Conservation (phyloP, 2,113 vertebrate species). For the Campylorhamphus procurvoides region DNA sequence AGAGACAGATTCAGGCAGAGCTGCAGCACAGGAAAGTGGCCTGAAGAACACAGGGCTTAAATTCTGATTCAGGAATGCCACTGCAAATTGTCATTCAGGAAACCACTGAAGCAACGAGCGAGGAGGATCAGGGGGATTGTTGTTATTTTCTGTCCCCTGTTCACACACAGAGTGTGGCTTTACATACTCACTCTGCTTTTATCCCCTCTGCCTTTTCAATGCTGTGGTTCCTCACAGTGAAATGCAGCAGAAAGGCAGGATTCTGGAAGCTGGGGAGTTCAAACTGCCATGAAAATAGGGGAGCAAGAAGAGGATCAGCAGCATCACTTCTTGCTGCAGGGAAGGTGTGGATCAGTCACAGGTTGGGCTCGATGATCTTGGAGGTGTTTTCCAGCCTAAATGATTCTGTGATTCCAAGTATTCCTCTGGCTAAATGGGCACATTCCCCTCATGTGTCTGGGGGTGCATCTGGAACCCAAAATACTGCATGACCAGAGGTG, state of each 20-base stretch:
- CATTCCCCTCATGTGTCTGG: rapidly evolving
- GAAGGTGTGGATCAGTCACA: neutral
- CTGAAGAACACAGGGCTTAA: neutral
- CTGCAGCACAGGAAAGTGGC: neutral
- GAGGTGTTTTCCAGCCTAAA: neutral
- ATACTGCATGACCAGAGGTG: neutral
- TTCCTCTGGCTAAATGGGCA: neutral
- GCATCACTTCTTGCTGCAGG: neutral
- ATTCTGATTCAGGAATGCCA: neutral
- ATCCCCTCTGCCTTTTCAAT: neutral
- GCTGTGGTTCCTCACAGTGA: too few species aligned
- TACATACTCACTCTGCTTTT: neutral
- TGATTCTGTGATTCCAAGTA: neutral
- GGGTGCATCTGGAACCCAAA: neutral
- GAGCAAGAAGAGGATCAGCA: neutral
- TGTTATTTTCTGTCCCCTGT: neutral
- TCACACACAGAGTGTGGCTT: neutral
- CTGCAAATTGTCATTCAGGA: neutral
- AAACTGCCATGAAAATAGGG: neutral
- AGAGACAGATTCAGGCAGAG: neutral
- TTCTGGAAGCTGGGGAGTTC: neutral
- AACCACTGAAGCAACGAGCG: neutral
- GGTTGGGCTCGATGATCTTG: neutral
- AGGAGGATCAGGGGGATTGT: neutral
- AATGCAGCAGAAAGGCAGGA: neutral